Conservation (phyloP, 1,140 invertebrate genomes). For the Drosophila setifemur region DNA sequence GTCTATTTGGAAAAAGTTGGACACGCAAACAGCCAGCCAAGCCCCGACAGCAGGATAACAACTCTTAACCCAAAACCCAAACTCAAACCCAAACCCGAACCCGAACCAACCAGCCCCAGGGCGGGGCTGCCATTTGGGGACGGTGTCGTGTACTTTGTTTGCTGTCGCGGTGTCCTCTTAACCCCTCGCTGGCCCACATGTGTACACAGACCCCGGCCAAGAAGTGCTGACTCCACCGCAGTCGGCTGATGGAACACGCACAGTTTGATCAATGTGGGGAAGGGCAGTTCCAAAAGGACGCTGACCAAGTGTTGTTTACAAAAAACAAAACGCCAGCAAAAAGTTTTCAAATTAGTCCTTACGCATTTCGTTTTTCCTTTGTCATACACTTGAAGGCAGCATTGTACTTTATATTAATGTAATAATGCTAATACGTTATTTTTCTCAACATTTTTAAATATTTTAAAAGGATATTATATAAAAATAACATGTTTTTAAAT, state of each 20-base stretch:
- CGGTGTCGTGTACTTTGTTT: slow-evolving; percentile 49
- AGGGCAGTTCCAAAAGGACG: slow-evolving; percentile 9
- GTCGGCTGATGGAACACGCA: slow-evolving; percentile 37
- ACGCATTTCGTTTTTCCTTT: slow-evolving; percentile 20
- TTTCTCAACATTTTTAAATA: too few species aligned
- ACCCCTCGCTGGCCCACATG: slow-evolving; percentile 10
- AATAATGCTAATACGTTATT: too few species aligned
- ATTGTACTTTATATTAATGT: too few species aligned
- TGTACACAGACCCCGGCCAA: slow-evolving; percentile 7
- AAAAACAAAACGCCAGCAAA: slow-evolving; percentile 16
- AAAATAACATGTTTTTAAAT: too few species aligned
- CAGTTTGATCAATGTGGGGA: slow-evolving; percentile 28
- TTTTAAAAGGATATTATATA: too few species aligned
- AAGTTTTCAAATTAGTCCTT: slow-evolving; percentile 69
- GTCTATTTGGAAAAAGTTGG: slow-evolving; percentile 17
- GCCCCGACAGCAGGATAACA: slow-evolving; percentile 22
- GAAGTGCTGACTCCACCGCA: slow-evolving; percentile 10
- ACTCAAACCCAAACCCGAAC: too few species aligned
- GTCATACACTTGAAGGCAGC: too few species aligned
- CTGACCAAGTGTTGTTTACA: slow-evolving; percentile 48
- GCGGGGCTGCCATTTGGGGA: slow-evolving; percentile 14
- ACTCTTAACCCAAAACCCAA: too few species aligned
- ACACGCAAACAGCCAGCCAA: slow-evolving; percentile 26
- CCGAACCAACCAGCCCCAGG: slow-evolving; percentile 8
- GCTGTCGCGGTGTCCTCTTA: slow-evolving; percentile 53